Base-by-base conservation (phyloP, 2,113 vertebrate species). In the Synodontis membranacea region DNA sequence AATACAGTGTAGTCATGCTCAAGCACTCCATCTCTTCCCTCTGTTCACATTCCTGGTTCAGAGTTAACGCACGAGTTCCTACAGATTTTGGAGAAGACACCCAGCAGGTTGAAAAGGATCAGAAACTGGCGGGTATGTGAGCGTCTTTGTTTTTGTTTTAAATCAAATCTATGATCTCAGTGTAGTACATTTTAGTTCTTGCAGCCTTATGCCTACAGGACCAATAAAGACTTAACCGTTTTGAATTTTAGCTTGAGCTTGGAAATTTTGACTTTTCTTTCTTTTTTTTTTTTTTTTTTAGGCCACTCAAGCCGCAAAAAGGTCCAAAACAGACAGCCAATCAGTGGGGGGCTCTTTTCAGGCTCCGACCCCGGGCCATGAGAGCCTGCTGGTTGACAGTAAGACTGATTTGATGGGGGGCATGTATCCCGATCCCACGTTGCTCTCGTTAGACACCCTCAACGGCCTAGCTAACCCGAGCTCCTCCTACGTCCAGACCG, bases 31-130 rank as follows among this genome's bases (percentile, higher is more conserved):
- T 15, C 14, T 81, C 0, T 34, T 80, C 34, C 31, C 10, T n/a
- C 60, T 80, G 52, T 50, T 78, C 84, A 5, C 66, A 76, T 89
- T 84, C 86, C 88, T 93, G 92, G 91, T 94, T 52, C 94, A 99
- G 98, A 99, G 92, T 93, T 99, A 93, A 99, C 98, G 68, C 97
- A 99, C 28, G 98, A 99, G 93, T 99, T 99, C 92, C 96, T 99
- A 91, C 98, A 99, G 93, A 99, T 99, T 93, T 92, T 99, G 93
- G 98, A 99, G 94, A 99, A 98, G 95, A 99, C 98, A 0, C 98
- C 98, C 91, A 99, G 96, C 95, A 97, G 97, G 90, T 95, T 99
- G 94, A 99, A 99, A 94, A 96, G 95, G 93, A 99, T 99, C 95
- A 95, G 98, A 91, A 98, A 99, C 92, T 99, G 98, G 98, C 96